A percentile compares a stretch with the other conserved stretches of the same genome.
These are phyloP conservation scores for Pentalonia nigronervosa DNA, from an alignment of 1,140 invertebrate species.

Conservation along the genomic window DNA sequence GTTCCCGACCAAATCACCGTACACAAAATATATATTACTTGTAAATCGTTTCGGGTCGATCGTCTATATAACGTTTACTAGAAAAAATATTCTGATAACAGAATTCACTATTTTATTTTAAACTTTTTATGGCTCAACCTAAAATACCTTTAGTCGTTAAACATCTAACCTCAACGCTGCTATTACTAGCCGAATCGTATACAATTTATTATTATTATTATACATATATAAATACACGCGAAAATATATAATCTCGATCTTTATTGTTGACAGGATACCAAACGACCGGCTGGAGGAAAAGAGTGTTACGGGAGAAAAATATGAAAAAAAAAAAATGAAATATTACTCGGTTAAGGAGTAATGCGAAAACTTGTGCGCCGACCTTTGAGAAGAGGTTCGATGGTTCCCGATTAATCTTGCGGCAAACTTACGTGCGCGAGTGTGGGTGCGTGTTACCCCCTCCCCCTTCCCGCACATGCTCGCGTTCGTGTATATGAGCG, in stretches of 20 bases:
- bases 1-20: background rate
- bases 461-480: background rate
- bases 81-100: background rate
- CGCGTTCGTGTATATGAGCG: background rate
- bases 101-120: background rate
- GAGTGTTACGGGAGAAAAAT: background rate
- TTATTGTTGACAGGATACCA: constrained; percentile 3
- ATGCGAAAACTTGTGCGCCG: constrained; percentile 39
- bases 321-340: constrained; percentile 32
- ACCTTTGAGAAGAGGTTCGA: constrained; percentile 45
- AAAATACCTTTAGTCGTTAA: background rate
- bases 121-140: constrained; percentile 5
- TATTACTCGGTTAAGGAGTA: constrained; percentile 34
- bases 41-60: background rate
- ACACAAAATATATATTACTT: background rate
- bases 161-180: background rate
- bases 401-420: constrained; percentile 49
- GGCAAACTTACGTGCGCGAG: constrained; percentile 15
- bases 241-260: constrained; percentile 10
- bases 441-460: background rate
- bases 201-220: constrained; percentile 20
- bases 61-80: background rate
- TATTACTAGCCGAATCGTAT: constrained; percentile 2
- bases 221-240: background rate
- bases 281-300: background rate